These are phyloP conservation scores for Mobula birostris DNA, from an alignment of 2,113 vertebrate genomes.

Conservation along the genomic window DNA sequence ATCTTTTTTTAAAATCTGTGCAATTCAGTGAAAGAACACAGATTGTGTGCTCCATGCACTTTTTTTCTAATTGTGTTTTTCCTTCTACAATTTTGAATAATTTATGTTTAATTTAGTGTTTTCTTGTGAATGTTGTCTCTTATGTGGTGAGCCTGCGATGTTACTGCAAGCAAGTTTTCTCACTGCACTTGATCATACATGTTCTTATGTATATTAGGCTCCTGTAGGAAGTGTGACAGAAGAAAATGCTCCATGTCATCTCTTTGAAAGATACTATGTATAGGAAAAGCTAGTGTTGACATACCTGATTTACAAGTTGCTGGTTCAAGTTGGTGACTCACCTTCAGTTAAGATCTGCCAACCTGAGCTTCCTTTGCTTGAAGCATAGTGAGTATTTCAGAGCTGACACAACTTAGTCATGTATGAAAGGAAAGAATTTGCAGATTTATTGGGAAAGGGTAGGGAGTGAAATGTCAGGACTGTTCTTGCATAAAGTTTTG, in stretches of 20 bases:
- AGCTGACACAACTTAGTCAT: not conserved
- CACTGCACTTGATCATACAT: too few relatives aligned
- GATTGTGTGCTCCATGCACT: not conserved
- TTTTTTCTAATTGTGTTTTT: too few relatives aligned
- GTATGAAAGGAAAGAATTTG: too few relatives aligned
- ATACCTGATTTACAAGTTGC: slow-evolving; percentile 19
- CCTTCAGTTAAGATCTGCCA: slow-evolving; percentile 16
- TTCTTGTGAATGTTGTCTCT: too few relatives aligned
- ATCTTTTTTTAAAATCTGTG: not conserved
- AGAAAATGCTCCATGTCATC: slow-evolving; percentile 6
- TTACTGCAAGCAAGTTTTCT: too few relatives aligned
- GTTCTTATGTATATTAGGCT: not conserved
- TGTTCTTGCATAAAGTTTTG: too few relatives aligned
- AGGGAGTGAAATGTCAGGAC: too few relatives aligned
- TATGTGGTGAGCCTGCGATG: too few relatives aligned
- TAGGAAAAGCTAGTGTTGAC: slow-evolving; percentile 1
- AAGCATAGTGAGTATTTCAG: not conserved
- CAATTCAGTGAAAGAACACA: too few relatives aligned
- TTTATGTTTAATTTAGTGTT: too few relatives aligned
- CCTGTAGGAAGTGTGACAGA: slow-evolving; percentile 24
- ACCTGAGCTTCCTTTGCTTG: not conserved
- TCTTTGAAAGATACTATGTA: not conserved
- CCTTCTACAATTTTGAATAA: too few relatives aligned
- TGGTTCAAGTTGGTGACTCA: not conserved
- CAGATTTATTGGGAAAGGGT: too few relatives aligned